Percentiles rank a stretch among this genome's conserved stretches.
phyloP scores from a whole-genome alignment of 1,140 invertebrate genomes.

The Aplysia californica region DNA sequence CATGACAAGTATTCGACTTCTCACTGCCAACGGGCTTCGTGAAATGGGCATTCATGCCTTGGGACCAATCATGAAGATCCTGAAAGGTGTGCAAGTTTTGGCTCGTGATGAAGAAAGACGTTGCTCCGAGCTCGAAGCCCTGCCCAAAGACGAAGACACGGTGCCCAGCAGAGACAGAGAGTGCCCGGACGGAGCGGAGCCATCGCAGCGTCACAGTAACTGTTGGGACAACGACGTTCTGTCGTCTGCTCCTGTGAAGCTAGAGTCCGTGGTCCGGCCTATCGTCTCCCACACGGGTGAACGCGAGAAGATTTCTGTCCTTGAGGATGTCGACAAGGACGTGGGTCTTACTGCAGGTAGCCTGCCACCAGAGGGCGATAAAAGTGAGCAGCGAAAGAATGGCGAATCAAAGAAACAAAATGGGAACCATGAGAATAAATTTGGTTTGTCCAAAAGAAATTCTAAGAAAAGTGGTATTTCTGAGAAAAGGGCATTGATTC shows the following conservation, averaged over 20 bases:
- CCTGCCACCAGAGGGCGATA: background rate
- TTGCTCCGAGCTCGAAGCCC: background rate
- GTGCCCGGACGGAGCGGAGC: background rate
- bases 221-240: background rate
- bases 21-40: conserved; percentile 46
- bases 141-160: background rate
- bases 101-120: background rate
- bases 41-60: conserved; percentile 57
- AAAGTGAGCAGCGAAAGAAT: no score
- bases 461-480: no score
- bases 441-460: no score
- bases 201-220: background rate
- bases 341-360: background rate
- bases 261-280: background rate
- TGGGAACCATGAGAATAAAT: no score
- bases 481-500: no score
- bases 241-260: background rate
- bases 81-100: conserved; percentile 50
- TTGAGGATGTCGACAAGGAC: background rate
- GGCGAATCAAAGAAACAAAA: no score
- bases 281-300: background rate
- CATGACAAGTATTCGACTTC: conserved; percentile 43
- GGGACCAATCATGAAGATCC: conserved; percentile 57
- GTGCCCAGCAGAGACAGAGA: background rate
- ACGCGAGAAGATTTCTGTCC: no score